Evolutionary conservation across 2,113 vertebrate species (phyloP).

Genomic region (Microcebus ravelobensis): DNA sequence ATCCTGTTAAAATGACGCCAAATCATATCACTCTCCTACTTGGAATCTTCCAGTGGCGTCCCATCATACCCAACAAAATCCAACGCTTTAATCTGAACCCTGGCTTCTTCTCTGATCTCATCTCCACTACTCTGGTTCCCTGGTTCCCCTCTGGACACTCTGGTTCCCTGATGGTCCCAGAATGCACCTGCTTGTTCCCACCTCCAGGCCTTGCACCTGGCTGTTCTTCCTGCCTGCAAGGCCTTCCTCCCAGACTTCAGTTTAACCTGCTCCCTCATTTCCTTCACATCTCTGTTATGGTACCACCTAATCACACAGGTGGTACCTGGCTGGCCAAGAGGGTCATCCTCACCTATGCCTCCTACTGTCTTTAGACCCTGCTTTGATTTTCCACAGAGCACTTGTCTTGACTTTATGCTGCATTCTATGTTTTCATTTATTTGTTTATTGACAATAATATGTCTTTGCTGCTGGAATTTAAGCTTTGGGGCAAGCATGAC

Average conservation of each 20-base stretch:
- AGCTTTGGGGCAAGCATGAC: background rate
- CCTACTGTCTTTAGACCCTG: background rate
- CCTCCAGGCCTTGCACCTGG: background rate
- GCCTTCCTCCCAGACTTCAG: background rate
- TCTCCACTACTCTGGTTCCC: background rate
- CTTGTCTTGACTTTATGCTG: background rate
- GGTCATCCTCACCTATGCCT: background rate
- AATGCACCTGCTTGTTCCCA: background rate
- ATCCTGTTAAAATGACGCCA: background rate
- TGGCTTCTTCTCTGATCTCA: background rate
- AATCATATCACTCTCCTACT: background rate
- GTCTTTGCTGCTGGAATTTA: background rate
- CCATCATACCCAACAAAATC: background rate
- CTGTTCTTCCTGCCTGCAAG: background rate
- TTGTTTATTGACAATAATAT: background rate
- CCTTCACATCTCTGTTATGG: background rate
- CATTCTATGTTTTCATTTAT: background rate
- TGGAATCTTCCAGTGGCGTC: background rate
- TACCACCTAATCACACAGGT: background rate
- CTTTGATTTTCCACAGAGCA: background rate
- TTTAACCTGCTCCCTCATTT: background rate
- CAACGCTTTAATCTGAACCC: background rate
- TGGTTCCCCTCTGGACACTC: background rate
- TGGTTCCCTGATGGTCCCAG: too few species aligned
- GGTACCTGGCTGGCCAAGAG: background rate